Evolutionary conservation across 2,888 invertebrate genomes (phyloP), one percentile per base, ranked within the genome.

Genomic region (Prosapia bicincta): DNA sequence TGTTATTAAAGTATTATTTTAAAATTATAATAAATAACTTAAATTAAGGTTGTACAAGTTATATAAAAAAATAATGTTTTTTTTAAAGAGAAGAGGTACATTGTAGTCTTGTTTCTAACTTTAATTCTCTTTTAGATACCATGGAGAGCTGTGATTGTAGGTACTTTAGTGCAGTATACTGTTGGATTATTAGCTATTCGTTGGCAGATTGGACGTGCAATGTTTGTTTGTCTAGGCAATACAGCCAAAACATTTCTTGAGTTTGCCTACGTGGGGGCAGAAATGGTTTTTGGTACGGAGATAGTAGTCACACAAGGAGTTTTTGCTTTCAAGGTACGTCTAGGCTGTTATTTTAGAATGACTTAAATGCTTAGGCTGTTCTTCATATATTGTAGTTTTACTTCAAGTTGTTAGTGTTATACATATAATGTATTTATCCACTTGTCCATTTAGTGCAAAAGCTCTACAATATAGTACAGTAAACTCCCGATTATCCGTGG

Each of bases 281-380:
- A 87, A 0, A 97, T 98, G 83, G 93, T 97, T 0, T 99, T 94
- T 82, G 95, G 96, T 0, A 87, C 90, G 0, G 82, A 87, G 0
- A 85, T 94, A 0, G 89, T 94, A 9, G 80, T 82, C 54, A 83
- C 85, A 0, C 84, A 89, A 79, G 85, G 86, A 76, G 90, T 92
- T 20, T 97, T 98, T 83, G 97, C 96, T 0, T 98, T 98, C 84
- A 89, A 92, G 84, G 96, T 96, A 84, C n/a, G n/a, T n/a, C n/a
- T n/a, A n/a, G n/a, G n/a, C n/a, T n/a, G n/a, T n/a, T n/a, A n/a
- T n/a, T n/a, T n/a, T n/a, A n/a, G n/a, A n/a, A n/a, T n/a, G n/a
- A n/a, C n/a, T n/a, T n/a, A n/a, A n/a, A n/a, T n/a, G n/a, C n/a
- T n/a, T n/a, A n/a, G n/a, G n/a, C n/a, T n/a, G n/a, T n/a, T n/a